Evolutionary conservation across 2,888 invertebrate genomes (phyloP), one percentile per base, ranked within the genome.

Genomic region (Opisthograptis luteolata): DNA sequence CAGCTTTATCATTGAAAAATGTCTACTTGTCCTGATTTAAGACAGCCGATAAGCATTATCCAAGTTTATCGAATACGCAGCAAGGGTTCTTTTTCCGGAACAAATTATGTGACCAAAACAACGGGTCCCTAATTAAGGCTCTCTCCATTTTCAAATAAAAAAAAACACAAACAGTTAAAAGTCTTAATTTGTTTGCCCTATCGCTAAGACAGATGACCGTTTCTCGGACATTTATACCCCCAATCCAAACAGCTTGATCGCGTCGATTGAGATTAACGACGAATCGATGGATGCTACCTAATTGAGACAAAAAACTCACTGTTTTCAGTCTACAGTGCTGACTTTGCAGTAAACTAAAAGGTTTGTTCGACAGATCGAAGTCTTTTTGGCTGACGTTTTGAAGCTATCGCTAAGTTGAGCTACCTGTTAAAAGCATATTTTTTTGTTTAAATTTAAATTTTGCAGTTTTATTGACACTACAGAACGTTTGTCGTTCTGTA

Each of bases 181-280:
- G 39, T 40, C 24, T 48, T 43, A 50, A 40, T 50, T 50, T 50
- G 35, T 44, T 50, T 50, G 30, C 40, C 40, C 25, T 45, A 51
- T 40, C 50, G 27, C 8, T 40, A 66, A 68, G 68, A 71, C 62
- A 62, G 64, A 73, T 73, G 74, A 68, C 74, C 73, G 73, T 75
- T 66, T 60, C 66, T 67, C 54, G 62, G 71, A 71, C 68, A 66
- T 79, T 79, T 76, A 76, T 77, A 76, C 61, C 68, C 66, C 62
- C 66, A 68, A 75, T 72, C 66, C 73, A 76, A 81, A 79, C 75
- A 75, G 73, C 76, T 79, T 76, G 73, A 79, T 79, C 75, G 70
- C 68, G 71, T 65, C 73, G 74, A 84, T 84, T 80, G 77, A 83
- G 82, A 84, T 82, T 76, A 82, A 83, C 73, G 73, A 76, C 62